phyloP scores from a whole-genome alignment of 2,113 vertebrate genomes.

The Paraplagusia blochii region DNA sequence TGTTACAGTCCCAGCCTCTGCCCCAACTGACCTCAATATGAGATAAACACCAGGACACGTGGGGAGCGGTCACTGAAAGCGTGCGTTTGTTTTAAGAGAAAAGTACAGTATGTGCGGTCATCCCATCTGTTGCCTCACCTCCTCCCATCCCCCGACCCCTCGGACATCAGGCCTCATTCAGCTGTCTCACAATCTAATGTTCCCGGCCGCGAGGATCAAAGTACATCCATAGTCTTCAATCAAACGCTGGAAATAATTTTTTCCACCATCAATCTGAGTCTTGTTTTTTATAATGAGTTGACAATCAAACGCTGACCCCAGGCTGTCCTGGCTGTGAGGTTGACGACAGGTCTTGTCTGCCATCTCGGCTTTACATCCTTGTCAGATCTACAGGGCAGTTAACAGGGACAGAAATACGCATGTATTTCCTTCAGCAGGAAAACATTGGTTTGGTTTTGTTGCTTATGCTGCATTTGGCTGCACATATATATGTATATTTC shows the following conservation, averaged over 20 bases:
- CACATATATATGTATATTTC: slow-evolving; percentile 33
- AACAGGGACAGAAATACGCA: background rate
- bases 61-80: slow-evolving; percentile 13
- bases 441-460: background rate
- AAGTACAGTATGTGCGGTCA: slow-evolving; percentile 16
- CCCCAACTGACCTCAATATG: slow-evolving; percentile 60
- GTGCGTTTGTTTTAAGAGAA: background rate
- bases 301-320: slow-evolving; percentile 5
- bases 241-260: background rate
- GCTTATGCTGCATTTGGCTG: background rate
- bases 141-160: slow-evolving; percentile 9
- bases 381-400: slow-evolving; percentile 9
- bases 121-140: slow-evolving; percentile 49
- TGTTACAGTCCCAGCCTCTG: slow-evolving; percentile 42
- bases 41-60: slow-evolving; percentile 38
- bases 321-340: background rate
- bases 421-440: slow-evolving; percentile 4
- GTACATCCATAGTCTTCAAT: background rate
- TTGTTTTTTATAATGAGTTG: slow-evolving; percentile 3
- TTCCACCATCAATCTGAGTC: background rate
- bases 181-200: background rate
- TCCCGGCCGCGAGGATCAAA: background rate
- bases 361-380: slow-evolving; percentile 10
- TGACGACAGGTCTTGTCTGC: slow-evolving; percentile 14
- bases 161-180: slow-evolving; percentile 15